Percentiles rank a stretch among this genome's conserved stretches.
These are phyloP conservation scores for Eremobia ochroleuca DNA, from an alignment of 2,888 invertebrate species.

Conservation along the genomic window DNA sequence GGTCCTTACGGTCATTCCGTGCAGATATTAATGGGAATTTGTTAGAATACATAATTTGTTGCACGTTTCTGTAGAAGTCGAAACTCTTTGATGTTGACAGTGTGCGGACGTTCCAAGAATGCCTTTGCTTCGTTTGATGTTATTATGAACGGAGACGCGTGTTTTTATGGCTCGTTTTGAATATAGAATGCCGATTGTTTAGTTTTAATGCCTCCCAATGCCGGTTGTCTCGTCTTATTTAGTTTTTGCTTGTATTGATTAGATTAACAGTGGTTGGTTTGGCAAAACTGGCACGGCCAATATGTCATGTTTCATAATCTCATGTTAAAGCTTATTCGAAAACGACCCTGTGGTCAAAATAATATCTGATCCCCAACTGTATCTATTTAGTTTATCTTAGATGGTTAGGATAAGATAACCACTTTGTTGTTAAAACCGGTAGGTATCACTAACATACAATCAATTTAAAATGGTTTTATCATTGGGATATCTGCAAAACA, in stretches of 20 bases:
- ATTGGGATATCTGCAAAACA: too few relatives aligned
- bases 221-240: not conserved
- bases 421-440: not conserved
- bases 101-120: slow-evolving; percentile 68
- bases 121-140: slow-evolving; percentile 71
- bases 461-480: too few relatives aligned
- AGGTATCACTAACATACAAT: not conserved
- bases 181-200: slow-evolving; percentile 64
- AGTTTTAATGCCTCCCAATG: slow-evolving; percentile 26
- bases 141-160: slow-evolving; percentile 67
- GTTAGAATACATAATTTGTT: slow-evolving; percentile 76
- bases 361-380: slow-evolving; percentile 13
- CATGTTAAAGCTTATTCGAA: slow-evolving; percentile 8
- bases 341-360: not conserved
- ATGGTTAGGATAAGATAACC: slow-evolving; percentile 13
- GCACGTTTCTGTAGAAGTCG: slow-evolving; percentile 68
- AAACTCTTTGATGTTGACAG: slow-evolving; percentile 74
- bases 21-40: slow-evolving; percentile 85
- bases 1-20: slow-evolving; percentile 83
- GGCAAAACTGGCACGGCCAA: not conserved
- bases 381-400: not conserved
- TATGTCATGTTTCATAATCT: not conserved
- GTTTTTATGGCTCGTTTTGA: slow-evolving; percentile 67
- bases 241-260: not conserved
- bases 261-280: not conserved